Evolutionary conservation across 2,888 invertebrate genomes (phyloP), one percentile per base, ranked within the genome.

Genomic region (Hirtodrosophila histrioides): DNA sequence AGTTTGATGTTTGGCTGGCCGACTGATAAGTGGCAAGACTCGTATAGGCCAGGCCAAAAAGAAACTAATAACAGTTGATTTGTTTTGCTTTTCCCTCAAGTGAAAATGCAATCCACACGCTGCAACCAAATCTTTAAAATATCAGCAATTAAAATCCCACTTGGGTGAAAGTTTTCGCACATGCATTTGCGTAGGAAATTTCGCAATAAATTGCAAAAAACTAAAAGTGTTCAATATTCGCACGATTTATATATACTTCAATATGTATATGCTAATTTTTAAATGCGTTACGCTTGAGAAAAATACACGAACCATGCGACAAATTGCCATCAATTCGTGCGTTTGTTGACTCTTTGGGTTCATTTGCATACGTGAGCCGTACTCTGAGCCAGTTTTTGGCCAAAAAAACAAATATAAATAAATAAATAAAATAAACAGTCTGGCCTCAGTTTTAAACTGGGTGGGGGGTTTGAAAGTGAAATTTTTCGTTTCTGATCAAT

Each of bases 321-420:
- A 86, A 82, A 86, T 82, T 83, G 75, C 68, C 66, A 67, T 64
- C 56, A 57, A 78, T 53, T 81, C 75, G 73, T 74, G 71, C 71
- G 78, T 86, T 81, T 85, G 82, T 75, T 86, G 83, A 73, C 77
- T 78, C 65, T 72, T 66, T 55, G 36, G n/a, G 37, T 69, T 70
- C 55, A 81, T 81, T 86, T 81, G 69, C 81, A 81, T 81, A 86
- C 17, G 17, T 17, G 17, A 17, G 17, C 17, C 17, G 17, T 17
- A 17, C 17, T 50, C 46, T 67, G 72, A 79, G 70, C 86, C 76
- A 78, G 76, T 85, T 78, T 75, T 61, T 35, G 56, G 44, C 36
- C 56, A 46, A 70, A 62, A 50, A 37, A 40, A 29, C 35, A 44
- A 35, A 17, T 17, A 17, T 17, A 57, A 23, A 10, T 29, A 35